Percentiles rank a stretch among this genome's conserved stretches.
phyloP scores from a whole-genome alignment of 1,140 invertebrate species.

The Pseudobourletiella spinata region DNA sequence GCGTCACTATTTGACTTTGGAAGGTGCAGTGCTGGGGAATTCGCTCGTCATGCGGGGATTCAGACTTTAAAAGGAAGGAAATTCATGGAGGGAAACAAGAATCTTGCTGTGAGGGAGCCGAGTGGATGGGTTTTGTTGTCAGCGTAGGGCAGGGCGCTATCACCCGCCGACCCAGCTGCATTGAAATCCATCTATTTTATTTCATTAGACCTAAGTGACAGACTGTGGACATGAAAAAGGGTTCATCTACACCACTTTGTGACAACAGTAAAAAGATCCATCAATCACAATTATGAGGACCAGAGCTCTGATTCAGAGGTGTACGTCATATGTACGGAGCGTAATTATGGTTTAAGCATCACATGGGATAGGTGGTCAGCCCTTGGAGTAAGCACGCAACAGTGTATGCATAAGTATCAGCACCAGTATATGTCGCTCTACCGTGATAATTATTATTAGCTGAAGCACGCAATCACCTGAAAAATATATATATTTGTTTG shows the following conservation, averaged over 20 bases:
- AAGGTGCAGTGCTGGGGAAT: no score
- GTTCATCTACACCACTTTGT: constrained; percentile 1
- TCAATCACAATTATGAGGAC: constrained; percentile 17
- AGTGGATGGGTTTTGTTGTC: background rate
- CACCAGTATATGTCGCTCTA: no score
- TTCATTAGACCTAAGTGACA: constrained; percentile 3
- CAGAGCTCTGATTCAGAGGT: background rate
- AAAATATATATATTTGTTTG: background rate
- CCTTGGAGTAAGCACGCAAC: no score
- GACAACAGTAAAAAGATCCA: constrained; percentile 11
- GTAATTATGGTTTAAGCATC: background rate
- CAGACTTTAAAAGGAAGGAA: no score
- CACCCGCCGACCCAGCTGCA: background rate
- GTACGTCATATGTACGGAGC: background rate
- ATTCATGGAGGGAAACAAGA: no score
- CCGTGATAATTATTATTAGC: background rate
- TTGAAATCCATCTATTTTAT: constrained; percentile 7
- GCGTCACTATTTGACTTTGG: no score
- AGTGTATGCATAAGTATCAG: no score
- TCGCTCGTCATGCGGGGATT: no score
- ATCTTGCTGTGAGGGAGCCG: no score
- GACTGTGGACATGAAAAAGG: constrained; percentile 2
- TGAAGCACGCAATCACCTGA: background rate
- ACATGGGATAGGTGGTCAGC: no score
- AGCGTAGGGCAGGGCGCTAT: background rate